Conservation (phyloP, 2,113 vertebrate species). For the Noctilio leporinus region DNA sequence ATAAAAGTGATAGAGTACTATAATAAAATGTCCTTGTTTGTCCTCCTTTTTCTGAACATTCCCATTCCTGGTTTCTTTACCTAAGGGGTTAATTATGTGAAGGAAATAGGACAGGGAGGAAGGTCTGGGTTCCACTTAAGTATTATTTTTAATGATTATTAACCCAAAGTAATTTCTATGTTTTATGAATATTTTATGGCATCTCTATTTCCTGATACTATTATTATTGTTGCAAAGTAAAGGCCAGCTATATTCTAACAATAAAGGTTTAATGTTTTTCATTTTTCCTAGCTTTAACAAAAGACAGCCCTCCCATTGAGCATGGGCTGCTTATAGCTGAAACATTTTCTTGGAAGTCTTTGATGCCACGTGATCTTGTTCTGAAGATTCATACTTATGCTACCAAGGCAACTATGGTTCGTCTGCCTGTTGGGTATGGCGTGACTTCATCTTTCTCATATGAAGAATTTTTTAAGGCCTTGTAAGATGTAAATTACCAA, state of each 20-base stretch:
- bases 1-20: not conserved
- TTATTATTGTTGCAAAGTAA: not conserved
- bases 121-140: not conserved
- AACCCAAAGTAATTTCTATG: not conserved
- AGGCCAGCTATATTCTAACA: not conserved
- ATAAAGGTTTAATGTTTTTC: not conserved
- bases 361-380: conserved; percentile 76
- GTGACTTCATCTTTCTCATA: not conserved
- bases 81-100: not conserved
- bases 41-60: not conserved
- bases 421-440: conserved; percentile 89
- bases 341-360: conserved; percentile 83
- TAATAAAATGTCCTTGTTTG: not conserved
- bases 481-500: not conserved
- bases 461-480: not conserved
- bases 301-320: conserved; percentile 57
- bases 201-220: not conserved
- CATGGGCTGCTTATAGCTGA: conserved; percentile 79
- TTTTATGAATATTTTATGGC: not conserved
- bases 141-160: not conserved
- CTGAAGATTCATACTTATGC: conserved; percentile 84
- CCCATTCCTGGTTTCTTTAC: not conserved
- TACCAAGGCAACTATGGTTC: conserved; percentile 84
- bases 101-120: not conserved
- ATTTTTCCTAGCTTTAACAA: conserved; percentile 54